Conservation (phyloP, 2,113 vertebrate species). For the Catharus minimus region DNA sequence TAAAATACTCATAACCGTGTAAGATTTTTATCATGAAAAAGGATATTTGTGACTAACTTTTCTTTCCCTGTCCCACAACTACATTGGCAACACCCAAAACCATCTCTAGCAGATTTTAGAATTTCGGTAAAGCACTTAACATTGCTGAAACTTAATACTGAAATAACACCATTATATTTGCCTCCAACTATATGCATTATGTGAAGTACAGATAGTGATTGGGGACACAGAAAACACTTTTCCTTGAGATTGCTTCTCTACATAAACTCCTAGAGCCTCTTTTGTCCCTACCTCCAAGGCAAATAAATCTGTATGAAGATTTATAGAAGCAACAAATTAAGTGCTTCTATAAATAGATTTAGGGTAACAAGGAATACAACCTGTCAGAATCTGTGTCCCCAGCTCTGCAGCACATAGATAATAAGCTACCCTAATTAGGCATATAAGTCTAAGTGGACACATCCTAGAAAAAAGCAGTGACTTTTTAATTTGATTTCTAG, state of each 20-base stretch:
- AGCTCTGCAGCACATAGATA: neutral
- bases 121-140: neutral
- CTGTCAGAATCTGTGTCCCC: neutral
- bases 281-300: neutral
- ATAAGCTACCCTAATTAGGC: neutral
- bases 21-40: neutral
- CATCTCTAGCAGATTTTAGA: neutral
- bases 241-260: neutral
- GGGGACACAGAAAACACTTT: neutral
- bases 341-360: neutral
- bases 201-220: neutral
- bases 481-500: neutral
- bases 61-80: neutral
- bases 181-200: neutral
- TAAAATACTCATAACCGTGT: neutral
- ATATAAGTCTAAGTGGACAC: neutral
- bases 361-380: neutral
- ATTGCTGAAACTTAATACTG: neutral
- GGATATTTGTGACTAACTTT: rapidly evolving
- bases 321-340: neutral
- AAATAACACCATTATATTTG: neutral
- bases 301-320: neutral
- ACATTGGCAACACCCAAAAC: neutral
- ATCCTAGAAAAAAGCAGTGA: neutral
- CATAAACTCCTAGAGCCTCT: neutral